A percentile compares a stretch with the other conserved stretches of the same genome.
Conservation (phyloP, 2,888 invertebrate genomes). For the Hololepta plana region DNA sequence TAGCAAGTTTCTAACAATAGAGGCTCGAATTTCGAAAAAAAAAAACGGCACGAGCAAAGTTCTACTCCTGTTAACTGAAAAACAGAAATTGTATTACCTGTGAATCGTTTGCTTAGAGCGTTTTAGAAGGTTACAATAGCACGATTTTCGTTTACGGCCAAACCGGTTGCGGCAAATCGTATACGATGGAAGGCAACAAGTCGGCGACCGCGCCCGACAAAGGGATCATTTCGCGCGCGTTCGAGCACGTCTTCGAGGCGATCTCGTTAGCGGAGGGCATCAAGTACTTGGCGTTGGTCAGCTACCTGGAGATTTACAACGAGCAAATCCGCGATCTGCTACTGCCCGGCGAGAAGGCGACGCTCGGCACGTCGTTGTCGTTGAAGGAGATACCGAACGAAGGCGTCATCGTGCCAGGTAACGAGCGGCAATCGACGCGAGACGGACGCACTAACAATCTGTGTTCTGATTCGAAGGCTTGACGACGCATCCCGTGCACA, state of each 20-base stretch:
- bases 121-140: slow-evolving; percentile 81
- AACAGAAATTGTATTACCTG: no score
- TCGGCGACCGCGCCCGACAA: slow-evolving; percentile 23
- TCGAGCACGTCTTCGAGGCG: slow-evolving; percentile 79
- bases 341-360: slow-evolving; percentile 12
- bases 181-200: slow-evolving; percentile 64
- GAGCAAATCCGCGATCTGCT: slow-evolving; percentile 44
- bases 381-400: slow-evolving; percentile 34
- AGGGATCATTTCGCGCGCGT: slow-evolving; percentile 58
- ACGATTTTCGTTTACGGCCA: slow-evolving; percentile 90
- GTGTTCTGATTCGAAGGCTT: no score
- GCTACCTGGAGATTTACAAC: slow-evolving; percentile 72
- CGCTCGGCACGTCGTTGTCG: slow-evolving; percentile 17
- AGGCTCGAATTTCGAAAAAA: no score
- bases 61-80: no score
- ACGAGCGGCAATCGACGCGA: slow-evolving; percentile 6
- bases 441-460: not conserved
- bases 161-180: slow-evolving; percentile 82
- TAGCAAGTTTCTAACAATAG: no score
- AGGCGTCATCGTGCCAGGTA: slow-evolving; percentile 32
- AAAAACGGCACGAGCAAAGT: no score
- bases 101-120: slow-evolving; percentile 34
- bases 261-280: slow-evolving; percentile 52
- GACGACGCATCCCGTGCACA: slow-evolving; percentile 58
- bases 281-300: slow-evolving; percentile 59